Evolutionary conservation across 2,113 vertebrate species (phyloP).

Genomic region (Silurus glanis): DNA sequence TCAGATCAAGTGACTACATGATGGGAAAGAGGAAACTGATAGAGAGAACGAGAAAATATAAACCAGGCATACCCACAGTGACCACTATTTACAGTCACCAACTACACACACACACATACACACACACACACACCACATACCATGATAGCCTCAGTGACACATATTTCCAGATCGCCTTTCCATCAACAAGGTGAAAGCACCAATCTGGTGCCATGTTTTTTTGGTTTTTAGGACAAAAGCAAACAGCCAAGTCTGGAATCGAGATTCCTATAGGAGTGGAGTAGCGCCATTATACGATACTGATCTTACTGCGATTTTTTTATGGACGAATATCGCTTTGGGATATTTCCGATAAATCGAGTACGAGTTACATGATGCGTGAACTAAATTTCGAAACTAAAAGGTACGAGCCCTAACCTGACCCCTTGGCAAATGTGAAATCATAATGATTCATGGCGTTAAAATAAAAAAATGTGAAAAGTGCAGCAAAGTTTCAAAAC

Average conservation of each 20-base stretch:
- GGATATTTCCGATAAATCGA: background rate
- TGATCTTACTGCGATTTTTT: background rate
- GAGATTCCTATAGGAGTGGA: background rate
- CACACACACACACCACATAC: background rate
- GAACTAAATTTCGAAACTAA: background rate
- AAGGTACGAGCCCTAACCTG: background rate
- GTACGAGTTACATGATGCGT: background rate
- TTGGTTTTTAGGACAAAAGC: background rate
- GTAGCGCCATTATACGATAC: no score
- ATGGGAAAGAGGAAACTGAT: slow-evolving; percentile 28
- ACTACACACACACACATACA: slow-evolving; percentile 25
- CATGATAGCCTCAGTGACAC: background rate
- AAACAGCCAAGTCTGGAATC: background rate
- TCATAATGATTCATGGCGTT: background rate
- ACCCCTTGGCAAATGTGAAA: background rate
- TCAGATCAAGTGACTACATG: slow-evolving; percentile 37
- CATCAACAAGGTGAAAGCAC: slow-evolving; percentile 4
- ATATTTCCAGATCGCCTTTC: slow-evolving; percentile 9
- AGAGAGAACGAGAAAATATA: background rate
- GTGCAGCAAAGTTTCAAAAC: background rate
- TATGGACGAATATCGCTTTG: no score
- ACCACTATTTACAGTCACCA: slow-evolving; percentile 22
- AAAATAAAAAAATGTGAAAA: slow-evolving; percentile 8
- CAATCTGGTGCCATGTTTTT: background rate
- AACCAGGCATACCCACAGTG: slow-evolving; percentile 4